Base-by-base conservation (phyloP, 2,113 vertebrate genomes). In the Labrus mixtus region DNA sequence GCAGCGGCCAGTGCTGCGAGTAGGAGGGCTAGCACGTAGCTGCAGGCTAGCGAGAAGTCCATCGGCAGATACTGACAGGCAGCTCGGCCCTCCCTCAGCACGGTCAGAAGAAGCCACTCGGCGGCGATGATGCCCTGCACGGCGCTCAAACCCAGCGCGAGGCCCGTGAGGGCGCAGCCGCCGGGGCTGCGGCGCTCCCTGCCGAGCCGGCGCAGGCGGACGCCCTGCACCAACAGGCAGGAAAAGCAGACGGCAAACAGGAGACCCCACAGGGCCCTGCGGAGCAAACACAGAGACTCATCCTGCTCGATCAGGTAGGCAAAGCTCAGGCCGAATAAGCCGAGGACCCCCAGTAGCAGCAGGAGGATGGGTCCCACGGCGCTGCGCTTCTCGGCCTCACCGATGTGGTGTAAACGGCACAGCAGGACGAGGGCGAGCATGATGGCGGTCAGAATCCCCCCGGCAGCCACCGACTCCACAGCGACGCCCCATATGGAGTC, bases 401-500 rank as follows among this genome's bases (percentile, higher is more conserved):
- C 95, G 89, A 99, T 95, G 85, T 95, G 96, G 9, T 95, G 97
- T 78, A 99, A 87, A 81, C 97, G 95, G 78, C 95, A 96, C 71
- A 99, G 93, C 79, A 99, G 71, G 66, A 97, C 95, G 10, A 98
- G 88, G 82, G 93, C 94, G 39, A 99, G 91, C 55, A 99, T 81
- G 3, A 98, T 33, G 0, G 95, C 95, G n/a, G 96, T 95, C 87
- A 99, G 91, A 59, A 90, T 94, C 0, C 97, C 98, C 0, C 96
- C 95, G 0, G 95, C 96, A 0, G 98, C 97, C 11, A 96, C 94
- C 0, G 95, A 95, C 88, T 97, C 98, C 25, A 99, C 90, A 0
- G 96, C 97, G 46, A 99, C 97, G 0, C 98, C 98, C 98, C 98
- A 99, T 23, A 97, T 90, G 64, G 96, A 95, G 89, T 99, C 97